Evolutionary conservation across 2,113 vertebrate species (phyloP).

Genomic region (Condylura cristata): DNA sequence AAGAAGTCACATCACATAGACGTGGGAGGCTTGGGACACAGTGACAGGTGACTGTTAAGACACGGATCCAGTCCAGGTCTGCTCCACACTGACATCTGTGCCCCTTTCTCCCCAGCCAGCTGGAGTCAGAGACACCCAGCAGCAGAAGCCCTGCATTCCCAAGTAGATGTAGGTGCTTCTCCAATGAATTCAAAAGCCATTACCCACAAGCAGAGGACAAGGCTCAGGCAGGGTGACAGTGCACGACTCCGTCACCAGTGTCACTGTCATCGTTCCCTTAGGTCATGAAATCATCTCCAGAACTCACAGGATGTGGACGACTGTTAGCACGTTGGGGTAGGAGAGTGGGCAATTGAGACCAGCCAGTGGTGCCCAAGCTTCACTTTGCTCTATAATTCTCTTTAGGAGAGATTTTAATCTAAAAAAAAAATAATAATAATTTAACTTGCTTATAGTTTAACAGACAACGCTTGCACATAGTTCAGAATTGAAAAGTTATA

Average conservation of each 20-base stretch:
- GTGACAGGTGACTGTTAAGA: background rate
- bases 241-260: background rate
- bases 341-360: background rate
- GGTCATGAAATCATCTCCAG: background rate
- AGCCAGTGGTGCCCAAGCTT: background rate
- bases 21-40: background rate
- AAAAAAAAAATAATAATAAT: too few species aligned
- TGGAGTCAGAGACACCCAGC: background rate
- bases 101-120: background rate
- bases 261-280: background rate
- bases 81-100: background rate
- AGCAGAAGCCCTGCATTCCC: background rate
- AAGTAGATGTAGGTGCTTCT: background rate
- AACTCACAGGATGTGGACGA: background rate
- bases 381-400: background rate
- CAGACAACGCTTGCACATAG: background rate
- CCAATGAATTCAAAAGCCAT: background rate
- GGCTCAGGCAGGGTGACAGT: background rate
- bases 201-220: background rate
- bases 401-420: background rate
- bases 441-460: slow-evolving; percentile 33
- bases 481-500: background rate
- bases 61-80: background rate
- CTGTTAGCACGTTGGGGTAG: background rate
- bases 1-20: background rate